phyloP scores from a whole-genome alignment of 2,797 vertebrate species.

The Cetoscarus ocellatus region DNA sequence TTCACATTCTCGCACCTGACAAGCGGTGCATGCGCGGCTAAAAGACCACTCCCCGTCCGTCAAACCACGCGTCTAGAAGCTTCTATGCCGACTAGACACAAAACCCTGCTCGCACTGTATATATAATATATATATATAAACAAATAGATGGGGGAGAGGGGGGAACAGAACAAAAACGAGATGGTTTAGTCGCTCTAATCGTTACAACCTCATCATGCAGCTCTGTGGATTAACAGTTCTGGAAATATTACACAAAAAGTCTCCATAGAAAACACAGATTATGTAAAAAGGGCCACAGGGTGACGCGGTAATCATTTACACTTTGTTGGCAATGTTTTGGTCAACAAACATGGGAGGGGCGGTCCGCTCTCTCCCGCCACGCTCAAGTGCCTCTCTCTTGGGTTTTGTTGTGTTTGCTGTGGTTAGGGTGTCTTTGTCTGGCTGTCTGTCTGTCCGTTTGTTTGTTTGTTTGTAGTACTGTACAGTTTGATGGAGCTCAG shows the following conservation, averaged over 20 bases:
- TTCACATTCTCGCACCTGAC: conserved; percentile 82
- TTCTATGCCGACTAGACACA: too few species aligned
- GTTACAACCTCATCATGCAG: conserved; percentile 93
- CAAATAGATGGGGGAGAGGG: conserved; percentile 63
- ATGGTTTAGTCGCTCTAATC: conserved; percentile 86
- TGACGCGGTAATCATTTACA: conserved; percentile 95
- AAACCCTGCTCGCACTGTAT: conserved; percentile 85
- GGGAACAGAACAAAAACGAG: conserved; percentile 85
- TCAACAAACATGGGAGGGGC: conserved; percentile 92
- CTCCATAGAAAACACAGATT: conserved; percentile 96
- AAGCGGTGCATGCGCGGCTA: conserved; percentile 65
- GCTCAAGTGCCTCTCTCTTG: conserved; percentile 77
- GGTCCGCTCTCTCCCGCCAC: conserved; percentile 73
- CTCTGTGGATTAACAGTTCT: conserved; percentile 89
- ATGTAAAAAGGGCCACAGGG: conserved; percentile 99
- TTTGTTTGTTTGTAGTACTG: conserved; percentile 59
- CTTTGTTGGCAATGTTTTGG: conserved; percentile 97
- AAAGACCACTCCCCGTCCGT: conserved; percentile 75
- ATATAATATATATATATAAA: conserved; percentile 80
- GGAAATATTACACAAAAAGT: conserved; percentile 96
- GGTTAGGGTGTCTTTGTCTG: conserved; percentile 58
- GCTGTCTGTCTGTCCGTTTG: not conserved
- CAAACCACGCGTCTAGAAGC: conserved; percentile 82
- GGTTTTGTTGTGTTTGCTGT: conserved; percentile 72
- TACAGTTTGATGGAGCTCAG: conserved; percentile 60